phyloP scores from a whole-genome alignment of 2,113 vertebrate genomes.

The Neoarius graeffei region DNA sequence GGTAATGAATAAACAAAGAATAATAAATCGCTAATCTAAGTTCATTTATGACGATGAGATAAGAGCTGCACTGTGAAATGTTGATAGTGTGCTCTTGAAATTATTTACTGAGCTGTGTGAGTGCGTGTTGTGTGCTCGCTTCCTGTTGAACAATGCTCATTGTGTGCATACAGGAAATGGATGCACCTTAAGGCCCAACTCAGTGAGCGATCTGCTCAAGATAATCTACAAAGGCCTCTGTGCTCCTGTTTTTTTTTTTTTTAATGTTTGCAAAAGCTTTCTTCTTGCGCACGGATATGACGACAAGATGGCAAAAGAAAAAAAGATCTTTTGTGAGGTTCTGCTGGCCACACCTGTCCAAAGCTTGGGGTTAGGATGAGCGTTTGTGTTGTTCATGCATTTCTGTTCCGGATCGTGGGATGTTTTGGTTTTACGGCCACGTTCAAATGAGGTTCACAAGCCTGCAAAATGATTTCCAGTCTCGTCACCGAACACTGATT shows the following conservation, averaged over 20 bases:
- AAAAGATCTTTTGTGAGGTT: neutral
- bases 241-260: neutral
- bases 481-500: neutral
- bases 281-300: neutral
- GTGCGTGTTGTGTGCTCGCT: conserved; percentile 23
- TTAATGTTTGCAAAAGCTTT: too few relatives aligned
- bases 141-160: conserved; percentile 62
- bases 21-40: neutral
- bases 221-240: conserved; percentile 23
- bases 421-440: neutral
- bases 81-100: neutral
- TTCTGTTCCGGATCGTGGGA: neutral
- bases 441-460: neutral
- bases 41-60: neutral
- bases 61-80: neutral
- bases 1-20: neutral
- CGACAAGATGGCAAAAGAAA: neutral
- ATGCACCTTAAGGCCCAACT: neutral
- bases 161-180: conserved; percentile 58
- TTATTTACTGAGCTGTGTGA: neutral
- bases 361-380: neutral
- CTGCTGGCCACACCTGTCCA: neutral
- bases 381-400: neutral
- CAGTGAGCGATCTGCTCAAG: neutral
- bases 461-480: neutral